Base-by-base conservation (phyloP, 2,797 vertebrate species). In the Pseudochirops cupreus region DNA sequence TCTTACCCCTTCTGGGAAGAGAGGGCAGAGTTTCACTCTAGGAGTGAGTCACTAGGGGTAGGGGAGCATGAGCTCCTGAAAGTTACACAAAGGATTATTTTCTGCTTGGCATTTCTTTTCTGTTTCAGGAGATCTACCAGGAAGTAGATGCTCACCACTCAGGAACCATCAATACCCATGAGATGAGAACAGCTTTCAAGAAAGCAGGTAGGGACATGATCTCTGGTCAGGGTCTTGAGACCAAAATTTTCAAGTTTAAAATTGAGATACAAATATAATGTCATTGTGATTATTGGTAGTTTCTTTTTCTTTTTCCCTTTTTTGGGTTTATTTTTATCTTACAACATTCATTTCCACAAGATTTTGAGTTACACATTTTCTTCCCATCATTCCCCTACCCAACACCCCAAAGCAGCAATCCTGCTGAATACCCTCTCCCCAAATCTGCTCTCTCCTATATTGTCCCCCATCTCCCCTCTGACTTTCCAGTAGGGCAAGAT, bases 131-230 rank as follows among this genome's bases (percentile, higher is more conserved):
- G 5, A 99, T 99, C 97, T 99, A 99, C 53, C 98, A 98, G 98
- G 98, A 99, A 96, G 99, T 98, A 2, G 99, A 99, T 97, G 11
- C 13, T 0, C 99, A 99, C 91, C 98, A 97, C 94, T 99, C 98
- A 0, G 99, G 99, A 18, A 99, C 98, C 24, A 99, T 99, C 0
- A 98, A 99, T 96, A 99, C 99, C 1, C 98, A 99, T 0, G 99
- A 99, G 98, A 99, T 99, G 99, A 98, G 98, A 53, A 98, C 98
- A 0, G 99, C 99, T 91, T 98, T 99, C 82, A 98, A 98, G 94
- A 99, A 99, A 53, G 99, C 99, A 97, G 99, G 99, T 99, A 92
- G 97, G 97, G 89, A 59, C 26, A 3, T 50, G 0, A 0, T 0
- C 10, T 33, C 16, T 14, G 67, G 56, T 28, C 24, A 28, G 33